A percentile compares a stretch with the other conserved stretches of the same genome.
Evolutionary conservation across 2,888 invertebrate species (phyloP).

Genomic region (Chirona hameri): DNA sequence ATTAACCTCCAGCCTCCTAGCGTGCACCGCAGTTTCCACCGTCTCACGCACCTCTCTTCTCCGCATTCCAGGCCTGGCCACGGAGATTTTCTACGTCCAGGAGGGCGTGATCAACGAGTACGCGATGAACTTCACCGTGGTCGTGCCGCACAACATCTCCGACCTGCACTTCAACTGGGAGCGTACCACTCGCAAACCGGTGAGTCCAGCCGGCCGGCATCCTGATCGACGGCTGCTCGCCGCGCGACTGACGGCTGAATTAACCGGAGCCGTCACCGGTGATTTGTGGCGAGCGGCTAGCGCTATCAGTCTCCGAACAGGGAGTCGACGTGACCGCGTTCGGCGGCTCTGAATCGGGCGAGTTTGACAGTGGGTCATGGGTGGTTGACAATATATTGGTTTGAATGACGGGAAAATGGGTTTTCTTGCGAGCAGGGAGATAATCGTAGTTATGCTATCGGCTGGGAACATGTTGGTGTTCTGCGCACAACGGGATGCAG

Average conservation of each 20-base stretch:
- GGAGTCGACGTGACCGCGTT: too few relatives aligned
- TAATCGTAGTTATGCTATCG: too few relatives aligned
- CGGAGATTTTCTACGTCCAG: conserved; percentile 75
- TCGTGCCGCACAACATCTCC: conserved; percentile 70
- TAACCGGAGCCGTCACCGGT: background rate
- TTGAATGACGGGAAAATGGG: too few relatives aligned
- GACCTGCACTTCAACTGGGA: conserved; percentile 84
- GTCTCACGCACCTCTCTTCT: conserved; percentile 27
- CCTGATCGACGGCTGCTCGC: background rate
- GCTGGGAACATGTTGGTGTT: too few relatives aligned
- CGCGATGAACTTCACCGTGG: conserved; percentile 76
- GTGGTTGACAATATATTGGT: too few relatives aligned
- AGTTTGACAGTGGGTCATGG: too few relatives aligned
- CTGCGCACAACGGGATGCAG: too few relatives aligned
- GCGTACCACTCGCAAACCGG: conserved; percentile 66
- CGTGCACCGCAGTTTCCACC: too few relatives aligned
- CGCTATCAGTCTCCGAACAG: too few relatives aligned
- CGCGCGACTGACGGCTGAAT: background rate
- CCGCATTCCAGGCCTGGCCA: conserved; percentile 62
- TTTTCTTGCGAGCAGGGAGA: too few relatives aligned
- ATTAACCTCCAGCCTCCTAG: too few relatives aligned
- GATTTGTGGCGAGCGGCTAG: background rate
- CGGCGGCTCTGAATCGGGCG: too few relatives aligned
- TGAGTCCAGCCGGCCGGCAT: conserved; percentile 49
- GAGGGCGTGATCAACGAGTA: conserved; percentile 80